These are phyloP conservation scores for Perca fluviatilis DNA, from an alignment of 2,113 vertebrate species.

Conservation along the genomic window DNA sequence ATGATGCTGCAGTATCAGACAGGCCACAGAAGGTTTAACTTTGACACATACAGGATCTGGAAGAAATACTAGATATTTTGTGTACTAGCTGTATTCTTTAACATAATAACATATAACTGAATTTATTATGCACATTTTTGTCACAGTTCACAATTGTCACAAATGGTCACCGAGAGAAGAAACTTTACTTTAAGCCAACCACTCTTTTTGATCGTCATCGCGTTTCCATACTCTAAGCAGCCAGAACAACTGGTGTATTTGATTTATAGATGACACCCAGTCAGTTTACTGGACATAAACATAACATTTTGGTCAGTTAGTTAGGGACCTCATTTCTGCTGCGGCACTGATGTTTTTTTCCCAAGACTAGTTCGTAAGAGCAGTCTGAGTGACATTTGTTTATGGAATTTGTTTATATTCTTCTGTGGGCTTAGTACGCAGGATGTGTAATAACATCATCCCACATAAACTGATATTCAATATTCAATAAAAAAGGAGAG, in stretches of 20 bases:
- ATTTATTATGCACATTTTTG: neutral
- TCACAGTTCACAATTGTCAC: too few species aligned
- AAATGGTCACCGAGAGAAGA: neutral
- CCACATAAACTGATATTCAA: slow-evolving; percentile 5
- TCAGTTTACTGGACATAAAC: slow-evolving; percentile 39
- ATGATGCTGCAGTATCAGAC: slow-evolving; percentile 41
- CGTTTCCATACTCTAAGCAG: neutral
- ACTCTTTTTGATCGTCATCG: slow-evolving; percentile 1
- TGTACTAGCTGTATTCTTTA: neutral
- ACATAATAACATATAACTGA: neutral
- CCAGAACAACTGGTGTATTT: slow-evolving; percentile 5
- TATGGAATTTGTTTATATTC: slow-evolving; percentile 6
- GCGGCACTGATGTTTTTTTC: neutral
- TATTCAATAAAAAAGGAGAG: neutral
- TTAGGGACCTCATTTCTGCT: neutral
- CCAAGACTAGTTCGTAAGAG: slow-evolving; percentile 14
- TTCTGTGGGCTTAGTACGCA: neutral
- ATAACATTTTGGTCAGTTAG: neutral
- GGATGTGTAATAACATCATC: slow-evolving; percentile 16
- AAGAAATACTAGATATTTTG: neutral
- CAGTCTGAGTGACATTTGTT: slow-evolving; percentile 4
- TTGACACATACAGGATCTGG: neutral
- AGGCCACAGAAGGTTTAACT: neutral
- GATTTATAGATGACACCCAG: slow-evolving; percentile 6
- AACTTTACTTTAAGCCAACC: neutral